Base-by-base conservation (phyloP, 2,113 vertebrate genomes). In the Aleadryas rufinucha region DNA sequence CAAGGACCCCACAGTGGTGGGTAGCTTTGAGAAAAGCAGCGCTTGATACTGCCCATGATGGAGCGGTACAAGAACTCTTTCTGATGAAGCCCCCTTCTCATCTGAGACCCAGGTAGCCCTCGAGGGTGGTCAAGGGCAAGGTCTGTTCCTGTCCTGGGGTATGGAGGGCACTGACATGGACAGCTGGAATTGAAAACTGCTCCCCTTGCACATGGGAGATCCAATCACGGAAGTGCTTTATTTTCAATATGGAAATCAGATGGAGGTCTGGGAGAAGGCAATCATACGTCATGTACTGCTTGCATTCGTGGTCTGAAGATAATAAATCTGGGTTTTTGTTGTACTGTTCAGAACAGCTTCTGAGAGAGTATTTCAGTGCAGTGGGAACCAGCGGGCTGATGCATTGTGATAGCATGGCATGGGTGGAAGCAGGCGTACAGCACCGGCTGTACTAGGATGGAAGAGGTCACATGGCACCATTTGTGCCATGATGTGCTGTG, bases 11-110 rank as follows among this genome's bases (percentile, higher is more conserved):
- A 9, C 9, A 17, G 24, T 14, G 24, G n/a, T 0, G 1, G 21
- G 15, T 16, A 26, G 13, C 35, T 75, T 66, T 74, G 54, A n/a
- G 0, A 3, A 60, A 45, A 74, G 37, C 0, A 1, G 16, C 1
- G 0, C 23, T 76, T 71, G 53, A 11, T 17, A 4, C 35, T 7
- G 4, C 30, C 22, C 6, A 3, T 35, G 61, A 11, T 31, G 22
- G 21, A 16, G 30, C 68, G 39, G 31, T 72, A 41, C 37, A 60
- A 45, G 35, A 23, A 53, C 11, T 53, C 6, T 63, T 16, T 31
- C 33, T 88, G 76, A 59, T 26, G 33, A 88, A 82, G 13, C 2
- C 5, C 7, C 4, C 11, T 61, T 75, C 33, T 71, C 18, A 19
- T 45, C 0, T 37, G 33, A 33, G 30, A 70, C 15, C 5, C 31